A percentile compares a stretch with the other conserved stretches of the same genome.
phyloP scores from a whole-genome alignment of 2,113 vertebrate species.

The Hyaena hyaena region DNA sequence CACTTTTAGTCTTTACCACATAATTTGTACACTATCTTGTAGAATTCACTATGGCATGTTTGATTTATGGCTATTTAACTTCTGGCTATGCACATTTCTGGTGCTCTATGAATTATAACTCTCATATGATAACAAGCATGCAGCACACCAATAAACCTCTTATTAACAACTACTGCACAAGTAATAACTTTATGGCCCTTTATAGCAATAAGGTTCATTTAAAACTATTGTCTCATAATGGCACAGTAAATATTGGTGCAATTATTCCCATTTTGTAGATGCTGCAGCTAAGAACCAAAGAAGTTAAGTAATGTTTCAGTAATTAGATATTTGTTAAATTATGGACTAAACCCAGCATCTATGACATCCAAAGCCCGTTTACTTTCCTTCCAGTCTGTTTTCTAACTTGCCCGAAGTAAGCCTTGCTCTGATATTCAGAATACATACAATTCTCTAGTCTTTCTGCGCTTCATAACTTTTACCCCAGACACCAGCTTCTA shows the following conservation, averaged over 20 bases:
- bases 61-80: slow-evolving; percentile 34
- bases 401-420: background rate
- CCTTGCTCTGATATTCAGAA: background rate
- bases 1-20: slow-evolving; percentile 19
- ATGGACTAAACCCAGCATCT: background rate
- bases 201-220: background rate
- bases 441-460: background rate
- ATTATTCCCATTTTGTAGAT: slow-evolving; percentile 19
- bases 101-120: background rate
- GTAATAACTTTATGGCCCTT: background rate
- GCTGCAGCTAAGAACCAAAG: background rate
- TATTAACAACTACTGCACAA: background rate
- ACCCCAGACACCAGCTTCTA: background rate
- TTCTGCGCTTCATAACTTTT: background rate
- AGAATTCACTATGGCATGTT: background rate
- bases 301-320: background rate
- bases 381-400: background rate
- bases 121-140: background rate
- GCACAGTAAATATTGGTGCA: background rate
- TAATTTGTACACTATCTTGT: background rate
- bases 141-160: background rate
- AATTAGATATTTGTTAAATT: background rate
- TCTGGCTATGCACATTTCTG: slow-evolving; percentile 12
- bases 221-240: background rate
- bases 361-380: background rate